Evolutionary conservation across 2,888 invertebrate species (phyloP).

Genomic region (Halictus ligatus): DNA sequence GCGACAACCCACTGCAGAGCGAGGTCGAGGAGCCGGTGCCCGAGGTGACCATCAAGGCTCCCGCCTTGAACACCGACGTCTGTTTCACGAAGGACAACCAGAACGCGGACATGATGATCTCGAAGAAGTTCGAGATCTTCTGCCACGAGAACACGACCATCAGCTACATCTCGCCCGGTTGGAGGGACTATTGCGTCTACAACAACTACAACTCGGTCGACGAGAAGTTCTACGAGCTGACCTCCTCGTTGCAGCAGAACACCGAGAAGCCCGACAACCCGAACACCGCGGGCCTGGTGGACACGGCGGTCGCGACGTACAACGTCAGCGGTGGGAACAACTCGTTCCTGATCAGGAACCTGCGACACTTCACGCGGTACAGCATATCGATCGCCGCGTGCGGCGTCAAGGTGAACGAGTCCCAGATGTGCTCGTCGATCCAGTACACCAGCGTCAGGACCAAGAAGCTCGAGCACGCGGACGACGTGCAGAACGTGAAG

Average conservation of each 20-base stretch:
- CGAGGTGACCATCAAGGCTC: constrained; percentile 64
- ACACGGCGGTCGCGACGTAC: constrained; percentile 62
- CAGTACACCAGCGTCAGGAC: constrained; percentile 84
- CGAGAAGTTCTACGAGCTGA: constrained; percentile 53
- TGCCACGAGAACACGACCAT: constrained; percentile 73
- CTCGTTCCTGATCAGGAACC: constrained; percentile 77
- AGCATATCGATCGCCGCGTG: constrained; percentile 87
- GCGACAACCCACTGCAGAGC: constrained; percentile 72
- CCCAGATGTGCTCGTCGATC: constrained; percentile 76
- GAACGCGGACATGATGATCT: constrained; percentile 15
- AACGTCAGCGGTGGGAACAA: constrained; percentile 70
- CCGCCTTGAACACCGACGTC: constrained; percentile 36
- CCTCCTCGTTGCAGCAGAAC: constrained; percentile 26
- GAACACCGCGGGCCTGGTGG: not conserved
- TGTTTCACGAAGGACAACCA: constrained; percentile 69
- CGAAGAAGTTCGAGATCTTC: constrained; percentile 74
- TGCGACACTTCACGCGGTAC: constrained; percentile 87
- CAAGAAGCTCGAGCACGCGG: constrained; percentile 80
- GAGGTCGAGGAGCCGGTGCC: constrained; percentile 52
- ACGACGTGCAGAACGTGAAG: constrained; percentile 79
- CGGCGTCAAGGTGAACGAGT: constrained; percentile 74
- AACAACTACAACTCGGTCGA: constrained; percentile 64
- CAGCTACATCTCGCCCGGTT: constrained; percentile 67
- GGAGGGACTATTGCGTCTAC: constrained; percentile 73
- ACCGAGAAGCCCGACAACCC: not conserved